A percentile compares a stretch with the other conserved stretches of the same genome.
phyloP scores from a whole-genome alignment of 2,113 vertebrate species.

The Vombatus ursinus region DNA sequence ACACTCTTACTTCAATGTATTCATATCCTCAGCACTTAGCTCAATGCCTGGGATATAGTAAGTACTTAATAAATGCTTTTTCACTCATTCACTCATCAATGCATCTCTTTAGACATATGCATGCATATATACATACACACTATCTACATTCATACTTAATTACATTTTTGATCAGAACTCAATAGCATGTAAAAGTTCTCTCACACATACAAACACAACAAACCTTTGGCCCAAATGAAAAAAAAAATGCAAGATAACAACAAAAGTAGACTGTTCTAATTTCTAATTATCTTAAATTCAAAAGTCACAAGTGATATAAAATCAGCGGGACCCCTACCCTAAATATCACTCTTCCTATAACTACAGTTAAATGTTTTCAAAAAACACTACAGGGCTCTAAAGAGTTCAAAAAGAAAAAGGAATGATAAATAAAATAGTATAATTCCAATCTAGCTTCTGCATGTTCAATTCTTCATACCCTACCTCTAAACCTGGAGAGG shows the following conservation, averaged over 20 bases:
- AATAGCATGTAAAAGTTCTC: not conserved
- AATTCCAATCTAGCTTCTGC: not conserved
- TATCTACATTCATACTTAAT: not conserved
- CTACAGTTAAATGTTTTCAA: not conserved
- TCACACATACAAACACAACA: not conserved
- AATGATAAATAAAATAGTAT: not conserved
- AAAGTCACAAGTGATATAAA: constrained; percentile 22
- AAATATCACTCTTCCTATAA: constrained; percentile 1
- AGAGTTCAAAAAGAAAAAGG: not conserved
- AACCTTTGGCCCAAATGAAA: constrained; percentile 18
- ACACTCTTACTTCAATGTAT: too few relatives aligned
- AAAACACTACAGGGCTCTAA: not conserved
- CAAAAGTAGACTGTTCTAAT: not conserved
- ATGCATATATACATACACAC: not conserved
- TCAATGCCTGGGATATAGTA: too few relatives aligned
- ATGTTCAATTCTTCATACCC: not conserved
- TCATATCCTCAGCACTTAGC: too few relatives aligned
- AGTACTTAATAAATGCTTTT: too few relatives aligned
- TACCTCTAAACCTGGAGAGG: not conserved
- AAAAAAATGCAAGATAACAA: constrained; percentile 18
- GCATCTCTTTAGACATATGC: not conserved
- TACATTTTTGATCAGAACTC: not conserved
- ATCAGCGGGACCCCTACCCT: not conserved
- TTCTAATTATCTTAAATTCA: not conserved
- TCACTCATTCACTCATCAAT: not conserved